These are phyloP conservation scores for Lasius platythorax DNA, from an alignment of 2,888 invertebrate genomes.

Conservation along the genomic window DNA sequence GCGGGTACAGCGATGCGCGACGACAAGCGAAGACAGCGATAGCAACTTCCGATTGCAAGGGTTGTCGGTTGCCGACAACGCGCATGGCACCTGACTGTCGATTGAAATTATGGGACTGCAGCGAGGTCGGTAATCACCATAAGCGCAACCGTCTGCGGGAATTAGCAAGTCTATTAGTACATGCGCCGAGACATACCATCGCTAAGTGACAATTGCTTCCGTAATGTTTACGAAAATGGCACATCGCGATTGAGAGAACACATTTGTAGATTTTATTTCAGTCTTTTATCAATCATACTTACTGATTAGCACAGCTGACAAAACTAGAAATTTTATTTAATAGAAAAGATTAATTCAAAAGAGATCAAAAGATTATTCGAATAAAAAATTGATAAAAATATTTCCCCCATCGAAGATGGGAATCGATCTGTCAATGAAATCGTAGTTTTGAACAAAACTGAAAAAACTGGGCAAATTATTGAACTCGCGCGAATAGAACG, in stretches of 20 bases:
- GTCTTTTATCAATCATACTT: constrained; percentile 17
- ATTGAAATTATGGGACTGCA: constrained; percentile 56
- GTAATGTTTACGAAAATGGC: constrained; percentile 3
- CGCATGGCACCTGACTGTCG: constrained; percentile 64
- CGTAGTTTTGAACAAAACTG: neutral
- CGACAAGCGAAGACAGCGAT: constrained; percentile 45
- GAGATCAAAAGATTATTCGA: neutral
- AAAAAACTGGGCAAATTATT: constrained; percentile 29
- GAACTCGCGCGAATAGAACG: constrained; percentile 33
- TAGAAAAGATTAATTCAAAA: neutral
- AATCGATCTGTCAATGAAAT: constrained; percentile 36
- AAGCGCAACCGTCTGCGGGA: constrained; percentile 42
- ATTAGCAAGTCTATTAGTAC: constrained; percentile 55
- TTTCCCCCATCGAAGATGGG: neutral
- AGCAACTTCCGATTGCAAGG: constrained; percentile 43
- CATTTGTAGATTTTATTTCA: neutral
- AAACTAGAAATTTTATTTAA: neutral
- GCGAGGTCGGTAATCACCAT: constrained; percentile 42
- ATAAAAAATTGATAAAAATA: constrained; percentile 1
- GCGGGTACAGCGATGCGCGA: constrained; percentile 57
- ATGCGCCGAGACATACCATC: constrained; percentile 23
- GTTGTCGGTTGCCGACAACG: constrained; percentile 22
- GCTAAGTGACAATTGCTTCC: neutral
- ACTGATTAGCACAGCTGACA: neutral
- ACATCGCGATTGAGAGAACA: neutral